phyloP scores from a whole-genome alignment of 2,888 invertebrate species.

The Cryptus viduatorius region DNA sequence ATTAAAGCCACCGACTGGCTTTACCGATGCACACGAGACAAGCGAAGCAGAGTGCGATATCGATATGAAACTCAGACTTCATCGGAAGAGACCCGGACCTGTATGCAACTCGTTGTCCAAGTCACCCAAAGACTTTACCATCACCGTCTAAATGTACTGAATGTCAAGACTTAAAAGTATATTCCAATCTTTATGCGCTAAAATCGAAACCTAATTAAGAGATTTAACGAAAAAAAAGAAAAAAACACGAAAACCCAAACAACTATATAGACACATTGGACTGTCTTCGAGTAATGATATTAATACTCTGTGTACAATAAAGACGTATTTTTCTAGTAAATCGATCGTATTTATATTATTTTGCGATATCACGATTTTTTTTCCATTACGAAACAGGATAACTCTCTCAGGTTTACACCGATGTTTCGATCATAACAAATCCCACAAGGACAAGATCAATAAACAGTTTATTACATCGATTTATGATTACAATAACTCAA shows the following conservation, averaged over 20 bases:
- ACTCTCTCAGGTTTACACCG: neutral
- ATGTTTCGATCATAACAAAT: neutral
- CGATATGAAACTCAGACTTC: constrained; percentile 82
- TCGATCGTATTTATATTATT: neutral
- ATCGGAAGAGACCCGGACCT: constrained; percentile 78
- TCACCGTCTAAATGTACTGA: constrained; percentile 83
- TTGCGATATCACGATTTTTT: constrained; percentile 3
- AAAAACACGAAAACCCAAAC: constrained; percentile 52
- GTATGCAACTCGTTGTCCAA: constrained; percentile 81
- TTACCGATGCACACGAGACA: constrained; percentile 82
- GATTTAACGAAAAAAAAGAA: constrained; percentile 57
- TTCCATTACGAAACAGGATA: constrained; percentile 3
- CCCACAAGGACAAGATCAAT: constrained; percentile 61
- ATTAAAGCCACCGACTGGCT: constrained; percentile 86
- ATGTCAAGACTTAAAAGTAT: constrained; percentile 72
- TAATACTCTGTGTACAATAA: constrained; percentile 74
- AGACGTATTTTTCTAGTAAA: constrained; percentile 72
- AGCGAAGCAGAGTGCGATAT: constrained; percentile 84
- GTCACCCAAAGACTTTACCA: constrained; percentile 84
- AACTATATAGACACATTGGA: constrained; percentile 65
- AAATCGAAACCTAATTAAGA: constrained; percentile 66
- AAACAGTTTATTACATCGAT: constrained; percentile 71
- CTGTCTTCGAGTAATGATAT: constrained; percentile 69
- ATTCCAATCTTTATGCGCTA: constrained; percentile 69
- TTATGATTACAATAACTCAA: constrained; percentile 71